Evolutionary conservation across 2,113 vertebrate genomes (phyloP).

Genomic region (Paratilapia polleni): DNA sequence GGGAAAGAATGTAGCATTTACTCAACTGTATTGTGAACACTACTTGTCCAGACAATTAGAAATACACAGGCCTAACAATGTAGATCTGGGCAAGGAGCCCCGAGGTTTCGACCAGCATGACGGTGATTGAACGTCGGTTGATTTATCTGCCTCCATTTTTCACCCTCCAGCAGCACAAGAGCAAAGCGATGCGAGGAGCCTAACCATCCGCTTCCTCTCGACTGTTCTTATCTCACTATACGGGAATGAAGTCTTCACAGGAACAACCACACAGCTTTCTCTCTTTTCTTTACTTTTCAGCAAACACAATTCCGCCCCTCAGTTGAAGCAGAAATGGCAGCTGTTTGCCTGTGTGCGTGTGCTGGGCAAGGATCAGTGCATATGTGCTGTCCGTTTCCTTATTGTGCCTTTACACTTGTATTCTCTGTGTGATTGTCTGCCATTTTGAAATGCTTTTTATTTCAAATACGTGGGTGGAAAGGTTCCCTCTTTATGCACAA

Average conservation of each 20-base stretch:
- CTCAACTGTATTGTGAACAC: conserved; percentile 19
- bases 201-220: conserved; percentile 31
- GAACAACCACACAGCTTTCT: neutral
- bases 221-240: conserved; percentile 22
- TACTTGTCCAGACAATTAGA: conserved; percentile 35
- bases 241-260: conserved; percentile 8
- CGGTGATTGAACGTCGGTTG: conserved; percentile 58
- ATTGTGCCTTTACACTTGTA: conserved; percentile 61
- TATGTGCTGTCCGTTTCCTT: conserved; percentile 50
- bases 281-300: neutral
- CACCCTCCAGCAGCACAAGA: conserved; percentile 52
- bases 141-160: conserved; percentile 76
- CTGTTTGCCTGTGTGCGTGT: neutral
- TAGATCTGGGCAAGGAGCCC: conserved; percentile 40
- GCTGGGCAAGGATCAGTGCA: conserved; percentile 18
- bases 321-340: conserved; percentile 2
- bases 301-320: conserved; percentile 12
- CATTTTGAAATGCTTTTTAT: conserved; percentile 71
- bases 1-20: conserved; percentile 1
- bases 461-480: conserved; percentile 19
- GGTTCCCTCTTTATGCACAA: neutral
- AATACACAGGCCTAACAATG: conserved; percentile 27
- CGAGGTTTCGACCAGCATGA: conserved; percentile 50
- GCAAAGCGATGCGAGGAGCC: conserved; percentile 25
- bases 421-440: conserved; percentile 69